Percentiles rank a stretch among this genome's conserved stretches.
Evolutionary conservation across 2,888 invertebrate genomes (phyloP).

Genomic region (Watsonalla cultraria): DNA sequence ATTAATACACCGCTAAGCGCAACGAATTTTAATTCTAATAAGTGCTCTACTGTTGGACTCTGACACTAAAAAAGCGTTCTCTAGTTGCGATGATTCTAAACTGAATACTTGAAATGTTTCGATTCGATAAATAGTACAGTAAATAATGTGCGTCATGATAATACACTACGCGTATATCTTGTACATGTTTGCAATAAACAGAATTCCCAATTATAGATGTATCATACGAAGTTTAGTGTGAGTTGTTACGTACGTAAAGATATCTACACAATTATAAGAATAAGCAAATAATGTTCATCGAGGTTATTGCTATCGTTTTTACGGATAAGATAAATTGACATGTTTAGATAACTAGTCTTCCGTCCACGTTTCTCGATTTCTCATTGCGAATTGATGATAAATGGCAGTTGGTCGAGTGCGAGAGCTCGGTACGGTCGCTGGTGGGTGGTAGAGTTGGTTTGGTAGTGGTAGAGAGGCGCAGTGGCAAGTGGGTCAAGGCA

Average conservation of each 20-base stretch:
- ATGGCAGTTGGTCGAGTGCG: conserved; percentile 19
- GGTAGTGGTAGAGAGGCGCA: conserved; percentile 33
- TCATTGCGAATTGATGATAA: conserved; percentile 8
- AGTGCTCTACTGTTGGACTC: conserved; percentile 9
- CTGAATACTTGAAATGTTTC: not conserved
- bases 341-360: conserved; percentile 1
- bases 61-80: not conserved
- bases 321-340: not conserved
- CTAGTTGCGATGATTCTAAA: too few relatives aligned
- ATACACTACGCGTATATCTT: too few relatives aligned
- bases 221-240: too few relatives aligned
- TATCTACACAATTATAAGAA: too few relatives aligned
- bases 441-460: conserved; percentile 2
- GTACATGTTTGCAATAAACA: not conserved
- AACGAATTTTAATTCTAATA: conserved; percentile 9
- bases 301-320: not conserved
- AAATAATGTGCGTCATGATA: not conserved
- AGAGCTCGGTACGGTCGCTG: conserved; percentile 25
- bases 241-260: too few relatives aligned
- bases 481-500: conserved; percentile 69
- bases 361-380: conserved; percentile 6
- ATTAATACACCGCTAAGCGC: too few relatives aligned
- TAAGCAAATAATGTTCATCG: not conserved
- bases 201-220: not conserved
- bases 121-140: not conserved